Conservation (phyloP, 1,140 invertebrate species). For the Plodia interpunctella region DNA sequence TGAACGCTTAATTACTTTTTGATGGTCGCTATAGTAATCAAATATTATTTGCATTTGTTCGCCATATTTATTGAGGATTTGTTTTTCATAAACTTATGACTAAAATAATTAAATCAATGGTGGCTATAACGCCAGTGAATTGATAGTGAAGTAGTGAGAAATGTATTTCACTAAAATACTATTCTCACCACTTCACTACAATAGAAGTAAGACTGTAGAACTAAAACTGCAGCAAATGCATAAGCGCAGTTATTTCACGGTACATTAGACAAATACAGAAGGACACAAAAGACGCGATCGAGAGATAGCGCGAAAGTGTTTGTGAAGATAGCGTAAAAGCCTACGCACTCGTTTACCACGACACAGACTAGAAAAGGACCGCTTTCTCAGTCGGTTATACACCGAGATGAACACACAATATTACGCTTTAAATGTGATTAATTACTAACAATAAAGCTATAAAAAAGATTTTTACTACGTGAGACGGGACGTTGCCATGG, state of each 20-base stretch:
- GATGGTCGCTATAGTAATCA: conserved; percentile 1
- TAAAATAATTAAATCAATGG: too few species aligned
- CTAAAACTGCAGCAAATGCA: neutral
- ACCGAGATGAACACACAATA: neutral
- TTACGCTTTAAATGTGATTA: too few species aligned
- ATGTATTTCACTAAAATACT: neutral
- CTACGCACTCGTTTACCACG: neutral
- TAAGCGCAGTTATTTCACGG: neutral
- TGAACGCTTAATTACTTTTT: conserved; percentile 1
- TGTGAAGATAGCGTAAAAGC: conserved; percentile 6
- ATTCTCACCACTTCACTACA: neutral
- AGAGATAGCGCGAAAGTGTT: neutral
- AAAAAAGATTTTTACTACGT: too few species aligned
- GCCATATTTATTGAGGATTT: neutral
- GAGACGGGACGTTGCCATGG: too few species aligned
- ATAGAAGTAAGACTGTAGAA: neutral
- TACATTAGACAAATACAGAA: conserved; percentile 7
- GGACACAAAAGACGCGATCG: neutral
- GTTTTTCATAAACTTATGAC: too few species aligned
- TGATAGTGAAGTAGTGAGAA: too few species aligned
- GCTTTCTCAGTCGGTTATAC: neutral
- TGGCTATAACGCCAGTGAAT: too few species aligned
- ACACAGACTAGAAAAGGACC: neutral
- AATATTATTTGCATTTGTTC: neutral
- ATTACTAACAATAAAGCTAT: too few species aligned